A percentile compares a stretch with the other conserved stretches of the same genome.
Evolutionary conservation across 2,888 invertebrate species (phyloP).

Genomic region (Gnatocerus cornutus): DNA sequence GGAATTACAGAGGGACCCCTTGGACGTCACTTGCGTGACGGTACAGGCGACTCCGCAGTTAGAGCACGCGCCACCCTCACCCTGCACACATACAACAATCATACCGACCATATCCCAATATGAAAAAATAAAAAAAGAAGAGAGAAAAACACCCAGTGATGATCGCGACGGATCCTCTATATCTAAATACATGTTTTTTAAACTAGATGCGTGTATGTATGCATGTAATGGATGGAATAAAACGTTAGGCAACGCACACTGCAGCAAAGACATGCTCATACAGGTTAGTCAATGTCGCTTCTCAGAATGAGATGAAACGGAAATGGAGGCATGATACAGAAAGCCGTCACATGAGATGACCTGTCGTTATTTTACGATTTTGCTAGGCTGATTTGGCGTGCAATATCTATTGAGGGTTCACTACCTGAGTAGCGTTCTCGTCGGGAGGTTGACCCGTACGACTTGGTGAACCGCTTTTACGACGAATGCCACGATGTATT

Average conservation of each 20-base stretch:
- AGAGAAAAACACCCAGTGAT: conserved; percentile 45
- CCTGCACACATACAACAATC: conserved; percentile 69
- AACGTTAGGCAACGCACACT: conserved; percentile 39
- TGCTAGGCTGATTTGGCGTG: conserved; percentile 49
- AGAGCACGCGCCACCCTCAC: conserved; percentile 71
- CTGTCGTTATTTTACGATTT: conserved; percentile 29
- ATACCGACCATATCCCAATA: conserved; percentile 63
- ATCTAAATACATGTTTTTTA: conserved; percentile 15
- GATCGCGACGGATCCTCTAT: conserved; percentile 10
- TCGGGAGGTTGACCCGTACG: conserved; percentile 73
- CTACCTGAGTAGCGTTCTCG: conserved; percentile 75
- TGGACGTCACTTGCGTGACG: conserved; percentile 82
- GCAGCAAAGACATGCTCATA: conserved; percentile 18
- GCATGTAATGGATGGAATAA: conserved; percentile 49
- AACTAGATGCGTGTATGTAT: conserved; percentile 46
- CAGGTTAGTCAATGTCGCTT: conserved; percentile 35
- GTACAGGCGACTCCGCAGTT: conserved; percentile 85
- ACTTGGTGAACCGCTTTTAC: conserved; percentile 78
- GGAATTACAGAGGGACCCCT: conserved; percentile 86
- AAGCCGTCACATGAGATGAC: conserved; percentile 41
- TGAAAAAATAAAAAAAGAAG: conserved; percentile 34
- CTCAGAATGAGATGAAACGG: conserved; percentile 18
- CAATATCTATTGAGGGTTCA: conserved; percentile 54
- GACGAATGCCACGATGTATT: conserved; percentile 85
- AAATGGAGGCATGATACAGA: conserved; percentile 36